Evolutionary conservation across 2,888 invertebrate species (phyloP).

Genomic region (Watsonalla cultraria): DNA sequence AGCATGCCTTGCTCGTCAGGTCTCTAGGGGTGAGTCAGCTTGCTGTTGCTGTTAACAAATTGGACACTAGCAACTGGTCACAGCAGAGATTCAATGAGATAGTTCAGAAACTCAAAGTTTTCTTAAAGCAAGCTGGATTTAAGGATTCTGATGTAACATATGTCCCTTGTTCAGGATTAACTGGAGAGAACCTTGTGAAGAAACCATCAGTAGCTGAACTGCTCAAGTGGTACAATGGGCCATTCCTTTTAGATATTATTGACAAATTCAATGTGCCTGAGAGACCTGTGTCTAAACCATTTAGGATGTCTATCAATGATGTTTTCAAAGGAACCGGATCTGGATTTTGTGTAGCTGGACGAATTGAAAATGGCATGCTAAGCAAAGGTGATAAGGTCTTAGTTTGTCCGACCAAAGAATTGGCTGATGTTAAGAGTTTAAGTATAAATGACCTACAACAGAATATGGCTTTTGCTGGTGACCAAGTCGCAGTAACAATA

Average conservation of each 20-base stretch:
- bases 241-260: constrained; percentile 90
- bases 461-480: constrained; percentile 93
- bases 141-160: constrained; percentile 91
- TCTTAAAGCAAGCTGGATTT: constrained; percentile 95
- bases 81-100: constrained; percentile 95
- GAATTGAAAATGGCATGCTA: constrained; percentile 94
- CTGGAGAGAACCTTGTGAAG: constrained; percentile 93
- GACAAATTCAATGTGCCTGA: constrained; percentile 92
- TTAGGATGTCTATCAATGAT: constrained; percentile 95
- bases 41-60: constrained; percentile 97
- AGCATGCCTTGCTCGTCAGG: constrained; percentile 96
- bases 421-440: constrained; percentile 88
- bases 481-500: constrained; percentile 91
- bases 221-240: constrained; percentile 89
- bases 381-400: constrained; percentile 92
- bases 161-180: constrained; percentile 97
- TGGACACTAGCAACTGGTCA: constrained; percentile 97
- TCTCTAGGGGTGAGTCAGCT: constrained; percentile 94
- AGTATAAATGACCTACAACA: constrained; percentile 85
- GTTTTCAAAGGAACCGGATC: constrained; percentile 95
- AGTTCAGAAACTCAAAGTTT: constrained; percentile 86
- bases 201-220: constrained; percentile 81
- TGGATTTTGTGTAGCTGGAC: constrained; percentile 94
- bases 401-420: constrained; percentile 91
- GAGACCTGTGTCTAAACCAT: constrained; percentile 91